phyloP scores from a whole-genome alignment of 37 sponge, comb jelly and placozoan species.

The Haliclona indistincta region DNA sequence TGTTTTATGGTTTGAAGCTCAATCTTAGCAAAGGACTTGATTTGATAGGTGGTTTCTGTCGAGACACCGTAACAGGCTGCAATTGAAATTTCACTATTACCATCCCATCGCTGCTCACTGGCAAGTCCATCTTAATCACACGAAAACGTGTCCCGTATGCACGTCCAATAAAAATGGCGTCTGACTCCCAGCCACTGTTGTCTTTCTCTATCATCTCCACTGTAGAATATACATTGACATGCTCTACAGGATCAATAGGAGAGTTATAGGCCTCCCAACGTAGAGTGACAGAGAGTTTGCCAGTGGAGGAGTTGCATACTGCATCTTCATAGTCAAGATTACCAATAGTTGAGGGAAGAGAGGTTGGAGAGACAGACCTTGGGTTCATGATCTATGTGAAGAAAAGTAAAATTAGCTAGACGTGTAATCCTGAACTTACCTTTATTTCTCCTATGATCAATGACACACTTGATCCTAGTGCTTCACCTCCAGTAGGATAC shows the following conservation, averaged over 20 bases:
- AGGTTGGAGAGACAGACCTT: slow-evolving; percentile 4
- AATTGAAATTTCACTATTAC: background rate
- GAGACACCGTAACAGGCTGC: too few species aligned
- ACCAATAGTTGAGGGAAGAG: slow-evolving; percentile 15
- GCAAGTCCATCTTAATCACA: slow-evolving; percentile 20
- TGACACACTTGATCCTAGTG: background rate
- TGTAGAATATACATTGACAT: slow-evolving; percentile 65
- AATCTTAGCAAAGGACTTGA: too few species aligned
- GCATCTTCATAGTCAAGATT: slow-evolving; percentile 25
- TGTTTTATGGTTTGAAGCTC: too few species aligned
- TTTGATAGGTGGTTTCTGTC: too few species aligned
- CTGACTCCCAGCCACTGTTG: slow-evolving; percentile 23
- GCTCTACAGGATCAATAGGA: slow-evolving; percentile 47
- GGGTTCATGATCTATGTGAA: slow-evolving; percentile 39
- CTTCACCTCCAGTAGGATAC: background rate
- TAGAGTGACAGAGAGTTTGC: slow-evolving; percentile 39
- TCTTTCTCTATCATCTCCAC: background rate
- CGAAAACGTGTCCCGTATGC: slow-evolving; percentile 20
- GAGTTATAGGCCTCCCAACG: slow-evolving; percentile 22
- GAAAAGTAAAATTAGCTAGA: background rate
- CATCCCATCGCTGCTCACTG: too few species aligned
- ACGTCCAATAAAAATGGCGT: slow-evolving; percentile 26
- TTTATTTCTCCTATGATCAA: slow-evolving; percentile 66
- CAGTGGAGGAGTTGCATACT: background rate
- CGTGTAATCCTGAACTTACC: slow-evolving; percentile 16